These are phyloP conservation scores for Drosophila bunnanda DNA, from an alignment of 2,888 invertebrate species.

Conservation along the genomic window DNA sequence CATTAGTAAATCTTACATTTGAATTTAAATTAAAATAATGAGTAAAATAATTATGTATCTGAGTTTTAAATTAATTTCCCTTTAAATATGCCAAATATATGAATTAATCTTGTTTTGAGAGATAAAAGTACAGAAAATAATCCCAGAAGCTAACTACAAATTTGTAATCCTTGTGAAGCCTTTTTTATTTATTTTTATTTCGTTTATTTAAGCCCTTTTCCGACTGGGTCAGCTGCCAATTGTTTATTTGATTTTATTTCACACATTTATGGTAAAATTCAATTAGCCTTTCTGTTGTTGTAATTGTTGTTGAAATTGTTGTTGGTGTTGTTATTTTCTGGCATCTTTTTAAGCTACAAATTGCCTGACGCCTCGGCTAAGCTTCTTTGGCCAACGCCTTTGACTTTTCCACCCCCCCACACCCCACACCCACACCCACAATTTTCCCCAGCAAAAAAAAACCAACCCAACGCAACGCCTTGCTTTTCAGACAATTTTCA, in stretches of 20 bases:
- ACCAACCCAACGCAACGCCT: background rate
- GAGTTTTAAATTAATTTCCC: too few species aligned
- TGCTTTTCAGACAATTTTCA: constrained; percentile 5
- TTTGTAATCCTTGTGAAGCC: background rate
- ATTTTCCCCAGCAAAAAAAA: background rate
- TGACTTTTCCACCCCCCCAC: background rate
- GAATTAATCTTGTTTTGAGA: background rate
- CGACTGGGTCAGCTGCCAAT: background rate
- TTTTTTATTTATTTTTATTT: background rate
- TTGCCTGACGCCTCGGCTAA: constrained; percentile 67
- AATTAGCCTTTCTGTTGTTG: constrained; percentile 46
- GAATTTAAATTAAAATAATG: too few species aligned
- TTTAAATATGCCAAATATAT: background rate
- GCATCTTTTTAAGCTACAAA: constrained; percentile 62
- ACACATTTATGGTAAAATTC: constrained; percentile 49
- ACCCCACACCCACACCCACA: background rate
- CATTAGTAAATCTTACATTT: too few species aligned
- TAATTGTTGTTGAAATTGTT: background rate
- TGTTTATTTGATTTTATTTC: constrained; percentile 8
- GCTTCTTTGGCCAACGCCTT: constrained; percentile 40
- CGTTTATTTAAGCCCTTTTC: background rate
- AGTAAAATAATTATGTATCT: too few species aligned
- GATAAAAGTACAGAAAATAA: background rate
- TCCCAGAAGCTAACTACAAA: background rate
- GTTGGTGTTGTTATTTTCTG: constrained; percentile 24